Evolutionary conservation across 2,888 invertebrate species (phyloP).

Genomic region (Agonopterix subpropinquella): DNA sequence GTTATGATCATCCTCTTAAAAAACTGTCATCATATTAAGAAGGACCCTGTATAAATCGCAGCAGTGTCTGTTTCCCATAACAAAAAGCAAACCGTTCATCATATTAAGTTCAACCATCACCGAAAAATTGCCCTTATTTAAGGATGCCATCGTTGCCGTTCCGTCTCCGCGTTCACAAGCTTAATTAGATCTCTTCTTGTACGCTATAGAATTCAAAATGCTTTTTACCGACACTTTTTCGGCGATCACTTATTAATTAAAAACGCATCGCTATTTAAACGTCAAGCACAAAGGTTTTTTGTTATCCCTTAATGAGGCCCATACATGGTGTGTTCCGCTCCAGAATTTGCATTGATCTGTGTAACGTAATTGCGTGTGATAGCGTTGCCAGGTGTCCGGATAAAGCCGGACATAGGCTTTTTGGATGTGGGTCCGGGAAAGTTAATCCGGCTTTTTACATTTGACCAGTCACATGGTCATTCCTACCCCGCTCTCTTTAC

Average conservation of each 20-base stretch:
- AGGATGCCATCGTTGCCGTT: constrained; percentile 1
- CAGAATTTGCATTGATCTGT: constrained; percentile 60
- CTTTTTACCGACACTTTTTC: constrained; percentile 6
- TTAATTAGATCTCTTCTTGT: constrained; percentile 10
- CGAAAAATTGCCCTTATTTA: constrained; percentile 1
- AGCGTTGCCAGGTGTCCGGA: no score
- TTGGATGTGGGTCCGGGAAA: no score
- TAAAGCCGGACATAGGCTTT: no score
- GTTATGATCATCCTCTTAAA: no score
- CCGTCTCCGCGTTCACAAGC: constrained; percentile 1
- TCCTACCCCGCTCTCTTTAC: no score
- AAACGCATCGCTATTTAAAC: constrained; percentile 50
- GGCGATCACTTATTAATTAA: constrained; percentile 49
- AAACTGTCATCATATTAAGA: no score
- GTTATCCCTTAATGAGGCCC: constrained; percentile 60
- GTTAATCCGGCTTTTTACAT: no score
- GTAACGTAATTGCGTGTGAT: constrained; percentile 33
- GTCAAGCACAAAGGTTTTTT: constrained; percentile 35
- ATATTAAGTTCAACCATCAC: neutral
- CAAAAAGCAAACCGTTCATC: no score
- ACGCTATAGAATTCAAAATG: neutral
- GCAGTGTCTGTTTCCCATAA: no score
- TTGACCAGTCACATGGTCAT: no score
- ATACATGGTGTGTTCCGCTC: constrained; percentile 48
- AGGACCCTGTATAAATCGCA: no score